Base-by-base conservation (phyloP, 2,888 invertebrate species). In the Rhagophthalmus giganteus region DNA sequence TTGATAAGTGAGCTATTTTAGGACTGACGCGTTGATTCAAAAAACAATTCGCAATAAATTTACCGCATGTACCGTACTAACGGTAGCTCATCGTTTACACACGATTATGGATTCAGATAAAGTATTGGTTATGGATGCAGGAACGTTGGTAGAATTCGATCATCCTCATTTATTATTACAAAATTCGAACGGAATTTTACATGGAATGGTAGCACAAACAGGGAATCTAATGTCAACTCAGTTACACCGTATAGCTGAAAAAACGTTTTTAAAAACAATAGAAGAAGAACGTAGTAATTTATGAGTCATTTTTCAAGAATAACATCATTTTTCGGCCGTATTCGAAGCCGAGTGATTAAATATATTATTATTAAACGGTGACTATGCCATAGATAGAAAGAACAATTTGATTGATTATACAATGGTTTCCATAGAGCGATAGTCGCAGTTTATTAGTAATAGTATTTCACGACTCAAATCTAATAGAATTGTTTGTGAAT, bases 31-130 rank as follows among this genome's bases (percentile, higher is more conserved):
- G 1, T 69, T 88, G n/a, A 88, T 89, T 55, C 88, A 89, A 65
- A 77, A 77, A 12, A 86, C 87, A 1, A 88, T 89, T 53, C 76
- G 87, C 50, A 77, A 76, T 34, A 86, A 87, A 68, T 89, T 89
- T 66, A 79, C 78, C 1, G 77, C 81, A 9, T 88, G 87, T 67
- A 88, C 88, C 0, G 88, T 90, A 14, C 78, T 90, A 14, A 89
- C 88, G 0, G 87, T 90, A 28, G 89, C 89, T 24, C 89, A 90
- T 72, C 79, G 90, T 14, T 78, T 90, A 1, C 83, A 89, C 64
- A 90, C 90, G 0, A 85, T 34, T 1, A 88, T 90, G 85, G 89
- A 90, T 72, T 87, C 86, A 0, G 87, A 88, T 74, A 80, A 82
- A 73, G 84, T 89, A 42, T 68, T 89, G 58, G 88, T 89, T 9